These are phyloP conservation scores for Xestia sexstrigata DNA, from an alignment of 2,888 invertebrate species.

Conservation along the genomic window DNA sequence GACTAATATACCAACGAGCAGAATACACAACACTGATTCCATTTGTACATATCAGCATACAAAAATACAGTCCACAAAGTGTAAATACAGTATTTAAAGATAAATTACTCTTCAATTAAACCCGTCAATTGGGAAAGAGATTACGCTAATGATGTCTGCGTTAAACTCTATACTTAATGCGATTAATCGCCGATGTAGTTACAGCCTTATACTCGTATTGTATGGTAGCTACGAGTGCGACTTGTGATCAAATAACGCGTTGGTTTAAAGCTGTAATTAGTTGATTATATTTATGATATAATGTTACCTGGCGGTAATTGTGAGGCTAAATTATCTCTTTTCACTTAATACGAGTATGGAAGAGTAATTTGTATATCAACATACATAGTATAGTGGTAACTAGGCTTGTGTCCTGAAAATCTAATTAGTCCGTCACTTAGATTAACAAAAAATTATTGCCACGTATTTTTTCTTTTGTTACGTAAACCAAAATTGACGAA, in stretches of 20 bases:
- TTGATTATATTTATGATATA: not conserved
- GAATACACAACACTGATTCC: not conserved
- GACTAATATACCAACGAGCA: not conserved
- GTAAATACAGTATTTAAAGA: constrained; percentile 27
- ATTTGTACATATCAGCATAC: not conserved
- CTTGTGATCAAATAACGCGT: constrained; percentile 3
- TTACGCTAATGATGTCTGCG: constrained; percentile 51
- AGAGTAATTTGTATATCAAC: not conserved
- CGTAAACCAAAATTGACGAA: too few relatives aligned
- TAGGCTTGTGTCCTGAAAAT: too few relatives aligned
- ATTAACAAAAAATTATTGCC: too few relatives aligned
- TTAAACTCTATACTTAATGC: constrained; percentile 42
- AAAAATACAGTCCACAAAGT: constrained; percentile 1
- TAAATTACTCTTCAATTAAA: constrained; percentile 43
- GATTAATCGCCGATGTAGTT: constrained; percentile 32
- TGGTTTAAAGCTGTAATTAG: constrained; percentile 11
- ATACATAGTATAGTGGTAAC: not conserved
- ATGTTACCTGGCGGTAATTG: not conserved
- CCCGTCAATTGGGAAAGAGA: constrained; percentile 35
- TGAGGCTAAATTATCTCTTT: not conserved
- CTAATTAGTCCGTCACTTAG: too few relatives aligned
- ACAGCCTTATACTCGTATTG: constrained; percentile 6
- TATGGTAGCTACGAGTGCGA: not conserved
- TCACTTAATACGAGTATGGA: not conserved
- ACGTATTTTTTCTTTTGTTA: too few relatives aligned